These are phyloP conservation scores for Echiichthys vipera DNA, from an alignment of 2,797 vertebrate species.

Conservation along the genomic window DNA sequence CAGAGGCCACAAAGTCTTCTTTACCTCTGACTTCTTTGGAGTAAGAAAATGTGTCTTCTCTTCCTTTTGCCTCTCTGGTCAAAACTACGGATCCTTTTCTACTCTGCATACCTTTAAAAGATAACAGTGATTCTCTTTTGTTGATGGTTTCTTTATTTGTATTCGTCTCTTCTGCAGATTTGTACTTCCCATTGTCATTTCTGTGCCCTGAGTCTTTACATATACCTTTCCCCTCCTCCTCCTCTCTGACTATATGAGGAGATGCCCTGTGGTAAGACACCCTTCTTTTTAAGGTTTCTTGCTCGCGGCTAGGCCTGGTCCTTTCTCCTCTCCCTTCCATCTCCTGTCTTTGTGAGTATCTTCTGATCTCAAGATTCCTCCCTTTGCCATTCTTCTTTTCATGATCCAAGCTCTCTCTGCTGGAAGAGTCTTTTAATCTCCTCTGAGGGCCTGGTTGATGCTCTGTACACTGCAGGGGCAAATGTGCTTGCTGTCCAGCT, in stretches of 20 bases:
- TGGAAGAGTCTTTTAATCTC: slow-evolving; percentile 50
- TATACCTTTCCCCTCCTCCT: slow-evolving; percentile 45
- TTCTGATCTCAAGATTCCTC: slow-evolving; percentile 47
- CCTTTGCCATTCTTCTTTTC: slow-evolving; percentile 63
- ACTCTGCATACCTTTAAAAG: slow-evolving; percentile 56
- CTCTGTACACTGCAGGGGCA: slow-evolving; percentile 49
- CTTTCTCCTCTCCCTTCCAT: slow-evolving; percentile 44
- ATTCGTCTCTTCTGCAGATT: slow-evolving; percentile 42
- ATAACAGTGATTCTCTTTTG: slow-evolving; percentile 53
- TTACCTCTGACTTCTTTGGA: slow-evolving; percentile 56
- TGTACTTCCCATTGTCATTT: slow-evolving; percentile 58
- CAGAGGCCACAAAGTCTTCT: slow-evolving; percentile 46
- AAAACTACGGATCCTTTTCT: slow-evolving; percentile 52
- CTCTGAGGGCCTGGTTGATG: slow-evolving; percentile 51
- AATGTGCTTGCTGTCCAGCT: slow-evolving; percentile 55
- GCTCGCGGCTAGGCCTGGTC: slow-evolving; percentile 31
- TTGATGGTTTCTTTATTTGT: slow-evolving; percentile 45
- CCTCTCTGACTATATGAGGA: slow-evolving; percentile 29
- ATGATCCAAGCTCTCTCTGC: slow-evolving; percentile 60
- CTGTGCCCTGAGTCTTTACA: slow-evolving; percentile 55
- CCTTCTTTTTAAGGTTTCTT: slow-evolving; percentile 55
- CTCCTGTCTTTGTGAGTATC: slow-evolving; percentile 42
- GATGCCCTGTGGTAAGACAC: slow-evolving; percentile 58
- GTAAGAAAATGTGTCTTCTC: slow-evolving; percentile 39
- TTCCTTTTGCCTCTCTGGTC: slow-evolving; percentile 46